Evolutionary conservation across 2,113 vertebrate species (phyloP), one percentile per base, ranked within the genome.

Genomic region (Pipa parva): DNA sequence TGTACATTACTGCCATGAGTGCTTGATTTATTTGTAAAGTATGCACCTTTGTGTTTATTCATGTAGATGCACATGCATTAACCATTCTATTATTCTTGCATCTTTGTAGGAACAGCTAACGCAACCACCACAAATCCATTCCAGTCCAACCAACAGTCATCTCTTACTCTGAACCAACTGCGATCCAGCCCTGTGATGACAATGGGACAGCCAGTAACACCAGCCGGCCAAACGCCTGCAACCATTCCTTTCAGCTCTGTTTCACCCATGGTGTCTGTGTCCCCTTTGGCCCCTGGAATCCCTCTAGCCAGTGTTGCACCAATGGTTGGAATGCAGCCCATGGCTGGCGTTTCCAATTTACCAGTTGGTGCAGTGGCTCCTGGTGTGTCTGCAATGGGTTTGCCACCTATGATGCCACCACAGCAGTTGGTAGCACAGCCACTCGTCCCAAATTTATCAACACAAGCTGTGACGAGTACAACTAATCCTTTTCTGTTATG

Each of bases 101-200:
- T 46, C 8, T 45, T 8, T 61, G 7, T 57, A 0, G 33, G 70
- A 8, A 71, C 74, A 20, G 29, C 77, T 0, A 75, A 76, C 4
- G 72, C 80, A 31, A 79, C 79, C 0, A 18, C 81, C 61, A 85
- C 82, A 21, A 85, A 85, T 46, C 81, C 84, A 27, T 83, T 83
- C 64, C 83, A 84, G 74, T 77, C 78, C 0, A 87, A 90, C 0
- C 77, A 79, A 10, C 72, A 78, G 0, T 63, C 81, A 1, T 89
- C 90, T 0, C 87, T 95, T n/a, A 91, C 92, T 49, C 82, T 95
- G 70, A 93, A 89, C 31, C 83, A 90, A 73, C 90, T 95, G 22
- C 92, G 91, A 33, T 84, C 87, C 82, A 95, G 92, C 65, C 93
- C 93, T 0, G 90, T 91, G 59, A 92, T 91, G 63, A 86, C 87